Evolutionary conservation across 1,140 invertebrate species (phyloP).

Genomic region (Rhopalosiphum padi): DNA sequence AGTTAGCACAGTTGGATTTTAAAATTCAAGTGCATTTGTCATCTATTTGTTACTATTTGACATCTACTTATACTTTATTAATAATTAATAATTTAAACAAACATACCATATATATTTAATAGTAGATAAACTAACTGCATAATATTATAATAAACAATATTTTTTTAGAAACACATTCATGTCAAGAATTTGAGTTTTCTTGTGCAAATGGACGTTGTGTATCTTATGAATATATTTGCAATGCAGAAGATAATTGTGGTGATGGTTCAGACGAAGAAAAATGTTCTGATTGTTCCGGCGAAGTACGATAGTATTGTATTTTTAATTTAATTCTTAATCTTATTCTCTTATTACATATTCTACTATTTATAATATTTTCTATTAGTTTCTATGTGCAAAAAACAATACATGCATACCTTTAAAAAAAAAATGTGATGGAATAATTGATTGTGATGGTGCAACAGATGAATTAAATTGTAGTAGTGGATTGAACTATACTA

Average conservation of each 20-base stretch:
- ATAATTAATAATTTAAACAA: not conserved
- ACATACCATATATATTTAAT: not conserved
- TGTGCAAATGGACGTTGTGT: constrained; percentile 64
- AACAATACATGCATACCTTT: constrained; percentile 62
- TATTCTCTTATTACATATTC: too few species aligned
- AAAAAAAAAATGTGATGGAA: constrained; percentile 67
- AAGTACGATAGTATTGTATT: constrained; percentile 27
- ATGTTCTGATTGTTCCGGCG: constrained; percentile 12
- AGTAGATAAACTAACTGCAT: not conserved
- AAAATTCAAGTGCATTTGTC: too few species aligned
- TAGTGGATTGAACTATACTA: constrained; percentile 60
- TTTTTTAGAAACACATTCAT: constrained; percentile 62
- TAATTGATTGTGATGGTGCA: constrained; percentile 67
- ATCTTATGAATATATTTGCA: constrained; percentile 66
- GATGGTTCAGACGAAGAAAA: constrained; percentile 84
- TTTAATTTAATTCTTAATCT: not conserved
- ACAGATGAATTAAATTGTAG: constrained; percentile 67
- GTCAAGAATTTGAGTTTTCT: constrained; percentile 63
- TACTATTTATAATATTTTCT: not conserved
- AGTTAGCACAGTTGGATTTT: too few species aligned
- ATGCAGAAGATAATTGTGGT: constrained; percentile 75
- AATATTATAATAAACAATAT: not conserved
- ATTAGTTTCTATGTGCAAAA: constrained; percentile 62
- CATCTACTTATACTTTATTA: too few species aligned
- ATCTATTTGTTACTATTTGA: too few species aligned